Evolutionary conservation across 2,888 invertebrate genomes (phyloP).

Genomic region (Mythimna pallens): DNA sequence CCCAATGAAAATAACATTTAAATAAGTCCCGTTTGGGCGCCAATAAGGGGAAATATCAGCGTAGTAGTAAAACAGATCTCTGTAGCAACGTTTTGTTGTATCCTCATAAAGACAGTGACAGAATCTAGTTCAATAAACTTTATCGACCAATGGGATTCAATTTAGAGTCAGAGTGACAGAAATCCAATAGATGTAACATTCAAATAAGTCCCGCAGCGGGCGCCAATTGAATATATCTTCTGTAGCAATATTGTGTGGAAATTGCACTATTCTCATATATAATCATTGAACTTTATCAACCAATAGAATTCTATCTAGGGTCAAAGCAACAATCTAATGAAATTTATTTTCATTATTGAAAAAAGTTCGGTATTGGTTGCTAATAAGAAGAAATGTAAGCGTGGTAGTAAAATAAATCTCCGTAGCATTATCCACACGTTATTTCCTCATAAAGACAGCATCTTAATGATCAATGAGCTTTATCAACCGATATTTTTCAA

Average conservation of each 20-base stretch:
- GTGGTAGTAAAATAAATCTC: too few species aligned
- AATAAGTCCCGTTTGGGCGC: constrained; percentile 56
- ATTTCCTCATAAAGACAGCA: too few species aligned
- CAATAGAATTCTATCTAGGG: constrained; percentile 16
- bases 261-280: neutral
- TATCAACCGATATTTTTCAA: too few species aligned
- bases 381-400: too few species aligned
- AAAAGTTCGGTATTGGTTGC: too few species aligned
- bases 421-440: too few species aligned
- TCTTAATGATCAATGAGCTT: too few species aligned
- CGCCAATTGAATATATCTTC: constrained; percentile 28
- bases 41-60: constrained; percentile 36
- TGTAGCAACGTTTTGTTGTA: too few species aligned
- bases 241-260: constrained; percentile 8
- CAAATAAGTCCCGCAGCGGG: constrained; percentile 54
- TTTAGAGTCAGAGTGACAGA: constrained; percentile 13
- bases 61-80: too few species aligned
- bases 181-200: constrained; percentile 38
- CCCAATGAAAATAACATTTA: constrained; percentile 38
- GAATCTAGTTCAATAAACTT: too few species aligned
- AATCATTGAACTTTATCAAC: constrained; percentile 7
- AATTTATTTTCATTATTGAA: neutral
- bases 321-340: constrained; percentile 6
- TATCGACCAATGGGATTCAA: too few species aligned
- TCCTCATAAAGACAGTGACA: too few species aligned